Evolutionary conservation across 2,888 invertebrate genomes (phyloP).

Genomic region (Gryllus longicercus): DNA sequence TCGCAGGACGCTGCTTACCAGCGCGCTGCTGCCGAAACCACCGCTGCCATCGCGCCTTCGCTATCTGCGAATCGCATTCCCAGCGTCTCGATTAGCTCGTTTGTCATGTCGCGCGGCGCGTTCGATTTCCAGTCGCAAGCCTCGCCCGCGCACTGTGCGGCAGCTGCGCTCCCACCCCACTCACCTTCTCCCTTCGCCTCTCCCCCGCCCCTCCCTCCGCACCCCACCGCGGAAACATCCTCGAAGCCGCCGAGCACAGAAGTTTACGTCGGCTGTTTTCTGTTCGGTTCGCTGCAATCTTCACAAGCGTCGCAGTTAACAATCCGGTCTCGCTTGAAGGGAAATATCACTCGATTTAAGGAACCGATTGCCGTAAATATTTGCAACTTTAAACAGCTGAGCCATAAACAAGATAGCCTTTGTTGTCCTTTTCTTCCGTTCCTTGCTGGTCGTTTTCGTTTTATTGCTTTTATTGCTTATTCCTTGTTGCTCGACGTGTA

Average conservation of each 20-base stretch:
- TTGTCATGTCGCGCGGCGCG: not conserved
- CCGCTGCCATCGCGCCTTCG: not conserved
- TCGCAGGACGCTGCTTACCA: too few relatives aligned
- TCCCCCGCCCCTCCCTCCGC: not conserved
- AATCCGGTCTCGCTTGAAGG: not conserved
- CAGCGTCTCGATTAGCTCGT: not conserved
- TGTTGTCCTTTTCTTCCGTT: not conserved
- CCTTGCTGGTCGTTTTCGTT: not conserved
- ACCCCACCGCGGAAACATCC: not conserved
- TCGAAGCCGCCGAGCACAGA: not conserved
- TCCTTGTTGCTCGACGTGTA: not conserved
- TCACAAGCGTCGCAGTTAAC: not conserved
- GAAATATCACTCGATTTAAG: conserved; percentile 17
- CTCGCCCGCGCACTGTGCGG: not conserved
- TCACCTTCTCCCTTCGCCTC: not conserved
- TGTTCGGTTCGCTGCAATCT: not conserved
- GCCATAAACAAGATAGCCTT: not conserved
- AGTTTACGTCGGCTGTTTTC: conserved; percentile 1
- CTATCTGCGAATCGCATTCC: not conserved
- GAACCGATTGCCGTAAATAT: conserved; percentile 17
- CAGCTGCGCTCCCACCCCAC: not conserved
- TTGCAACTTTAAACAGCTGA: conserved; percentile 17
- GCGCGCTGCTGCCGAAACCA: too few relatives aligned
- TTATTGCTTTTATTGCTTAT: not conserved
- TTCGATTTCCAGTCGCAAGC: conserved; percentile 6